These are phyloP conservation scores for Gryllus bimaculatus DNA, from an alignment of 1,140 invertebrate genomes.

Conservation along the genomic window DNA sequence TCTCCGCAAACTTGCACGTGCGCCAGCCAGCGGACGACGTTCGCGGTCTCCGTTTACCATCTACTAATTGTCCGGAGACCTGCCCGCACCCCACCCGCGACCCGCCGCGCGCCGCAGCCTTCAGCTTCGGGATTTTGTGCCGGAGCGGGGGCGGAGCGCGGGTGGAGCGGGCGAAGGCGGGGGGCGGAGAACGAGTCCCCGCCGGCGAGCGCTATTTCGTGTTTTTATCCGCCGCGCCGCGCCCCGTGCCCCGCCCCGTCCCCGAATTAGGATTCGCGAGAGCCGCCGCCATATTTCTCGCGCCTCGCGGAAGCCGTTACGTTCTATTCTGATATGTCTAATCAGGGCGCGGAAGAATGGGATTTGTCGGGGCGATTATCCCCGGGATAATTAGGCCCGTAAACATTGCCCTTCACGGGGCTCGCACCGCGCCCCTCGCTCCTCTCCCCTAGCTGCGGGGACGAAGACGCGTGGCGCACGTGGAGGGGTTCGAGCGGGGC, in stretches of 20 bases:
- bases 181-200: background rate
- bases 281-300: background rate
- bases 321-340: background rate
- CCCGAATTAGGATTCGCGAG: background rate
- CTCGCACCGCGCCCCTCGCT: too few relatives aligned
- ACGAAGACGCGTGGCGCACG: too few relatives aligned
- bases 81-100: too few relatives aligned
- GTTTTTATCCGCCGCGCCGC: background rate
- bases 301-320: background rate
- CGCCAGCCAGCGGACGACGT: too few relatives aligned
- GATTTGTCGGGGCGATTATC: background rate
- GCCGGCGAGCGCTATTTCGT: background rate
- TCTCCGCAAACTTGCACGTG: too few relatives aligned
- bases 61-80: too few relatives aligned
- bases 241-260: background rate
- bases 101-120: too few relatives aligned
- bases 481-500: too few relatives aligned
- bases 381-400: background rate
- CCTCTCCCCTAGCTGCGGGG: too few relatives aligned
- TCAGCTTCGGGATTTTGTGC: too few relatives aligned
- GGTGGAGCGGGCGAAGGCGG: background rate
- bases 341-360: background rate
- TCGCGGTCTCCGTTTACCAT: too few relatives aligned
- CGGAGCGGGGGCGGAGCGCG: background rate
- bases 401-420: background rate